Conservation (phyloP, 2,113 vertebrate species). For the Petromus typicus region DNA sequence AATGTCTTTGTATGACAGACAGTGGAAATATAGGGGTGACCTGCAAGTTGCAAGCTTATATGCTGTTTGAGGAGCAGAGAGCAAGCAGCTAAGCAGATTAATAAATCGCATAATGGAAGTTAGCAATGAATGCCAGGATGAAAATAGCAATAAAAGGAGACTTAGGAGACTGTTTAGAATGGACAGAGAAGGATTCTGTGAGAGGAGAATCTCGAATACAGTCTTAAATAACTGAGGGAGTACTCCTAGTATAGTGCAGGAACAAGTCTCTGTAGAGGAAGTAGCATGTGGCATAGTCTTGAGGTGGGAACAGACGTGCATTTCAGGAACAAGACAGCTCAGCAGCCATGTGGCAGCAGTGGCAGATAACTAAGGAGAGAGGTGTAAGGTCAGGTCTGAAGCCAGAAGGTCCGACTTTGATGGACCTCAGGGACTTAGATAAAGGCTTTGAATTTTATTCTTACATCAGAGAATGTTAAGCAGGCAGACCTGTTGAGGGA, state of each 20-base stretch:
- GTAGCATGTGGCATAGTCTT: not conserved
- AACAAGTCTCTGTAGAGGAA: not conserved
- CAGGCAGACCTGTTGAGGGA: not conserved
- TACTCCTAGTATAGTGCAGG: not conserved
- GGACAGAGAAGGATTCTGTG: not conserved
- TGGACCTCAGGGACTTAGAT: not conserved
- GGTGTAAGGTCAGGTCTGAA: not conserved
- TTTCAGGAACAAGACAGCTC: not conserved
- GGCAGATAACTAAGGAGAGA: not conserved
- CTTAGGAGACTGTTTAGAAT: not conserved
- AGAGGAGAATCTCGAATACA: constrained; percentile 31
- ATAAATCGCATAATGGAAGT: not conserved
- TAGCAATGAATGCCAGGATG: not conserved
- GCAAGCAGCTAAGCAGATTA: not conserved
- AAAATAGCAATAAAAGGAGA: not conserved
- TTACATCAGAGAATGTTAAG: not conserved
- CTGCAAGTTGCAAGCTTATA: not conserved
- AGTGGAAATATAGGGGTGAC: not conserved
- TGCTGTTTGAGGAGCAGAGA: not conserved
- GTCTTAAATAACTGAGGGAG: not conserved
- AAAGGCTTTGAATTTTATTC: not conserved
- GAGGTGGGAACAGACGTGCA: not conserved
- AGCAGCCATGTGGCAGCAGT: not conserved
- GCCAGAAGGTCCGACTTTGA: not conserved
- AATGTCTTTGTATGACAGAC: not conserved